Percentiles rank a stretch among this genome's conserved stretches.
These are phyloP conservation scores for Eupristina koningsbergeri DNA, from an alignment of 1,140 invertebrate species.

Conservation along the genomic window DNA sequence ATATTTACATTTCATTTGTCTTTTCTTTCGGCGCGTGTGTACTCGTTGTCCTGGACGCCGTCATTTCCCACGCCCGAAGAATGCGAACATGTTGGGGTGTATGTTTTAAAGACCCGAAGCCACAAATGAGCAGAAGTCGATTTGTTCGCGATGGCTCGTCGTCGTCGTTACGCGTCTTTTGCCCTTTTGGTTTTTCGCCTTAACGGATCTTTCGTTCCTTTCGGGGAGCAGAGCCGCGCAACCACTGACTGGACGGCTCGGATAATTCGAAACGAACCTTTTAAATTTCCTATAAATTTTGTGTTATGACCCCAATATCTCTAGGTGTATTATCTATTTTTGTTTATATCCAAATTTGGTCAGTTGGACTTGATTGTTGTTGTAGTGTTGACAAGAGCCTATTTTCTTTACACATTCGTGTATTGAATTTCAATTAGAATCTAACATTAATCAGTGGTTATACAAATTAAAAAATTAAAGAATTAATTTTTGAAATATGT, in stretches of 20 bases:
- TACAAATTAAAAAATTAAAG: background rate
- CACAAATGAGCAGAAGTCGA: background rate
- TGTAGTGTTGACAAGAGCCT: background rate
- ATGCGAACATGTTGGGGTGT: background rate
- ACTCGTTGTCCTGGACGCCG: background rate
- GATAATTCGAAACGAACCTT: background rate
- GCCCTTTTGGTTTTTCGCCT: background rate
- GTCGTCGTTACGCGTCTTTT: background rate
- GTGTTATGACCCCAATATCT: background rate
- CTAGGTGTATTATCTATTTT: slow-evolving; percentile 11
- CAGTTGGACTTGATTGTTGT: background rate
- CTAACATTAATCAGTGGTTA: too few relatives aligned
- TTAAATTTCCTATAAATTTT: background rate
- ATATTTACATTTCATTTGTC: slow-evolving; percentile 49
- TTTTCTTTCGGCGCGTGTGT: slow-evolving; percentile 20
- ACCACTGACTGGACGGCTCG: background rate
- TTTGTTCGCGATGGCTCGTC: background rate
- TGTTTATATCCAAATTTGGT: slow-evolving; percentile 9
- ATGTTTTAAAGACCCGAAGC: background rate
- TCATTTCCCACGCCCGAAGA: background rate
- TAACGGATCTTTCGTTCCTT: background rate
- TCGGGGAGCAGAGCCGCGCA: background rate
- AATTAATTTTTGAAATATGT: background rate
- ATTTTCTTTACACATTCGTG: background rate
- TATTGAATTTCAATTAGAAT: too few relatives aligned